Conservation (phyloP, 2,888 invertebrate species). For the Tortrix viridana region DNA sequence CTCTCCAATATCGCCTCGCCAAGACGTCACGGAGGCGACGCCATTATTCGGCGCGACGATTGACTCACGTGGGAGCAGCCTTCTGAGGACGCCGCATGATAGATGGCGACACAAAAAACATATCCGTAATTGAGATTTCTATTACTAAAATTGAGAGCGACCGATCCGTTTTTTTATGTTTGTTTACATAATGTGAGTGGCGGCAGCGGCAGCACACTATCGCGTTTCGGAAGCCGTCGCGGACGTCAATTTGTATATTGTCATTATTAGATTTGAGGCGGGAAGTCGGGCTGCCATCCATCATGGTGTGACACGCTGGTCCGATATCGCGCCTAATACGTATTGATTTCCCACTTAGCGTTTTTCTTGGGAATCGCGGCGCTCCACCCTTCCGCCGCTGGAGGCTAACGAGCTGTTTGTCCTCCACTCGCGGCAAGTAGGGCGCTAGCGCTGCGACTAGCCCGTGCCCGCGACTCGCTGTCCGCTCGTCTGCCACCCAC, state of each 20-base stretch:
- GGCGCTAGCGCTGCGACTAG: conserved; percentile 52
- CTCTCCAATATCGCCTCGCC: conserved; percentile 76
- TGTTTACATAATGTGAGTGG: conserved; percentile 82
- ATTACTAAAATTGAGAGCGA: conserved; percentile 80
- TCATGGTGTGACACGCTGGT: conserved; percentile 80
- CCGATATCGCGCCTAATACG: conserved; percentile 83
- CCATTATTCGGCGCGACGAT: conserved; percentile 75
- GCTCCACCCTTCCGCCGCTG: conserved; percentile 81
- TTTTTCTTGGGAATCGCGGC: conserved; percentile 80
- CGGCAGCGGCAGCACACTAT: conserved; percentile 66
- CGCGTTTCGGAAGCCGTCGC: conserved; percentile 78
- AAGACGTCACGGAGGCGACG: conserved; percentile 72
- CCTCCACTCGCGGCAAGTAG: conserved; percentile 72
- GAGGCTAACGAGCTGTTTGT: conserved; percentile 83
- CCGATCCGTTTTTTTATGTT: conserved; percentile 72
- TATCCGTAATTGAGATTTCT: conserved; percentile 83
- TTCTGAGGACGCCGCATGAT: conserved; percentile 72
- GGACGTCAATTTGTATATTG: conserved; percentile 84
- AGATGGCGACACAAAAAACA: conserved; percentile 79
- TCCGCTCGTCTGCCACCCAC: no score
- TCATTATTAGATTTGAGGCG: conserved; percentile 80
- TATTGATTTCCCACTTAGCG: conserved; percentile 85
- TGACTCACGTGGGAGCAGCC: conserved; percentile 69
- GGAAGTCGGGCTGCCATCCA: conserved; percentile 81
- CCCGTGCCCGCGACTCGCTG: conserved; percentile 34